Conservation (phyloP, 2,113 vertebrate species). For the Marmota flaviventris region DNA sequence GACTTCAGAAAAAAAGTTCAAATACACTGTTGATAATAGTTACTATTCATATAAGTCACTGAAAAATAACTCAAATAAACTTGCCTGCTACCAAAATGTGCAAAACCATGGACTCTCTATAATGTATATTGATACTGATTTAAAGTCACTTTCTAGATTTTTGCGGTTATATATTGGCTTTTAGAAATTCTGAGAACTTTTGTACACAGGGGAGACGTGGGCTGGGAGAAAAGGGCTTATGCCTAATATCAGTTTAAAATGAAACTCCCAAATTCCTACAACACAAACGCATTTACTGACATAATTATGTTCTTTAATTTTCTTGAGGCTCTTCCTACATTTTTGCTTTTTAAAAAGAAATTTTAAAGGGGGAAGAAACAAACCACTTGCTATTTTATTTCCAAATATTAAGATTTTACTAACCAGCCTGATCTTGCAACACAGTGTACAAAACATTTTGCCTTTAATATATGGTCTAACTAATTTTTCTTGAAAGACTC, state of each 20-base stretch:
- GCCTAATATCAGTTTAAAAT: not conserved
- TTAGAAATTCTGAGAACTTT: constrained; percentile 42
- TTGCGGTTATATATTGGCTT: not conserved
- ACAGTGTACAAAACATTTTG: not conserved
- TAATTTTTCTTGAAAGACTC: constrained; percentile 21
- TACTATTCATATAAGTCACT: not conserved
- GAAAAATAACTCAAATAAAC: constrained; percentile 23
- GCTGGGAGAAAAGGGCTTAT: constrained; percentile 4
- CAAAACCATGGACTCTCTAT: not conserved
- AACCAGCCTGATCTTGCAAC: not conserved
- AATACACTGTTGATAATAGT: not conserved
- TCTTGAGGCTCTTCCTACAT: not conserved
- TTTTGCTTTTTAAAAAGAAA: constrained; percentile 34
- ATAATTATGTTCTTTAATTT: not conserved
- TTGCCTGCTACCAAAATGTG: constrained; percentile 5
- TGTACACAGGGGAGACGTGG: not conserved
- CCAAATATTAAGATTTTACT: constrained; percentile 46
- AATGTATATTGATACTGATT: not conserved
- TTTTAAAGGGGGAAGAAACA: constrained; percentile 48
- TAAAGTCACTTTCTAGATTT: constrained; percentile 47
- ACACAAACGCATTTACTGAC: not conserved
- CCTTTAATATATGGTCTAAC: constrained; percentile 28
- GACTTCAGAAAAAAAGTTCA: constrained; percentile 27
- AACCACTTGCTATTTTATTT: constrained; percentile 1
- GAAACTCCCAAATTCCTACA: not conserved